phyloP scores from a whole-genome alignment of 1,140 invertebrate species.

The Solenopsis fugax region DNA sequence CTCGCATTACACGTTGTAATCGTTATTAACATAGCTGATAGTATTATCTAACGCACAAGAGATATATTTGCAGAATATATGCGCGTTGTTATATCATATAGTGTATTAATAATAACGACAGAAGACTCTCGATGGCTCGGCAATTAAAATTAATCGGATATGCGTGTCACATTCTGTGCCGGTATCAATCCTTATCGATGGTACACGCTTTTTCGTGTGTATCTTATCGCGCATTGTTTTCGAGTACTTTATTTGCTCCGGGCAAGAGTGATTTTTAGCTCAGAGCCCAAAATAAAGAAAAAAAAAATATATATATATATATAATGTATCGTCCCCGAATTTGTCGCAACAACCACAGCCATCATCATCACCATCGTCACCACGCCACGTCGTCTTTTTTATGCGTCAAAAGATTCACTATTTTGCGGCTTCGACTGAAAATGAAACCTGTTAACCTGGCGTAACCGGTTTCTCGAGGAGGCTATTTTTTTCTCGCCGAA shows the following conservation, averaged over 20 bases:
- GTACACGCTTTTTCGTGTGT: constrained; percentile 67
- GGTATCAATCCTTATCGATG: constrained; percentile 82
- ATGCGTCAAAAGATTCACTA: constrained; percentile 16
- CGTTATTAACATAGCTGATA: not conserved
- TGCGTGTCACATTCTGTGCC: constrained; percentile 67
- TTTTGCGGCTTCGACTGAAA: constrained; percentile 40
- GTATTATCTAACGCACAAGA: not conserved
- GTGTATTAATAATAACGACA: constrained; percentile 45
- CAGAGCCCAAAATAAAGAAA: not conserved
- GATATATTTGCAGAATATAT: constrained; percentile 17
- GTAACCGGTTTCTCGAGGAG: constrained; percentile 37
- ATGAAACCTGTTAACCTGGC: constrained; percentile 31
- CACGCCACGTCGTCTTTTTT: not conserved
- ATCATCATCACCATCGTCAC: not conserved
- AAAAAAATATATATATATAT: too few relatives aligned
- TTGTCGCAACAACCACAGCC: not conserved
- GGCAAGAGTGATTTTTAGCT: constrained; percentile 53
- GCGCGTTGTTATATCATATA: not conserved
- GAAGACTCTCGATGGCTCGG: constrained; percentile 23
- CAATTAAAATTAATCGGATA: constrained; percentile 72
- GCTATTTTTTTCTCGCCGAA: constrained; percentile 12
- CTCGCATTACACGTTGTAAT: not conserved
- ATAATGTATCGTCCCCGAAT: not conserved
- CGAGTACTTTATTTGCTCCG: constrained; percentile 82
- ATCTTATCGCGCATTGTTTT: constrained; percentile 85